Evolutionary conservation across 2,797 vertebrate species (phyloP).

Genomic region (Phataginus tetradactyla): DNA sequence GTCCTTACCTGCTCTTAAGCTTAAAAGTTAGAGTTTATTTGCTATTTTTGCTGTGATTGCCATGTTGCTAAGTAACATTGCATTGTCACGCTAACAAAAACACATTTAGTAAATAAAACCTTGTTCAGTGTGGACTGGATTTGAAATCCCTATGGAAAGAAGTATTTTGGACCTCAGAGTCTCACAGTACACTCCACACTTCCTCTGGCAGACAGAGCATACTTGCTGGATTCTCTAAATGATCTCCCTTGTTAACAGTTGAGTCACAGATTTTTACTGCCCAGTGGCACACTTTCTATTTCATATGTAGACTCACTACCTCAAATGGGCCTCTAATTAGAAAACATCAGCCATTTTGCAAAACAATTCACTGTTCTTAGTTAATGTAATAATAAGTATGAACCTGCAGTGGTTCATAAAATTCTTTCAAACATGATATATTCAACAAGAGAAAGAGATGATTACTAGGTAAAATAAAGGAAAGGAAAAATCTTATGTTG

Average conservation of each 20-base stretch:
- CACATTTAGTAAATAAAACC: not conserved
- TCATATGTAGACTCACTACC: not conserved
- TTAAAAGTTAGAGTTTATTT: not conserved
- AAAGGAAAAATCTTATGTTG: not conserved
- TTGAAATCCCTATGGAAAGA: not conserved
- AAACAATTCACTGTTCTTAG: not conserved
- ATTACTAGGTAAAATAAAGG: conserved; percentile 12
- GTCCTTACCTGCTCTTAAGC: not conserved
- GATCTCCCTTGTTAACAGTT: not conserved
- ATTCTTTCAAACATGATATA: not conserved
- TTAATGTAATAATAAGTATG: not conserved
- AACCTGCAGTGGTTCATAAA: conserved; percentile 6
- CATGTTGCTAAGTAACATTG: not conserved
- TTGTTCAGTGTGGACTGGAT: not conserved
- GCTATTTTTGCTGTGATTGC: not conserved
- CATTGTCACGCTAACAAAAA: not conserved
- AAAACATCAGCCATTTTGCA: conserved; percentile 10
- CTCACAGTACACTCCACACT: not conserved
- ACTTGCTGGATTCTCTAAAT: not conserved
- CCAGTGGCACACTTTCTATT: not conserved
- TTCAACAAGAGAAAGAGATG: conserved; percentile 15
- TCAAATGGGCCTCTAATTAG: not conserved
- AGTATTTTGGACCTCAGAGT: not conserved
- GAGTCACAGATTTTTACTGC: not conserved
- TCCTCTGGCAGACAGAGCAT: not conserved